Conservation (phyloP, 92 coral and sea anemone species). For the Epizoanthus rinbou region DNA sequence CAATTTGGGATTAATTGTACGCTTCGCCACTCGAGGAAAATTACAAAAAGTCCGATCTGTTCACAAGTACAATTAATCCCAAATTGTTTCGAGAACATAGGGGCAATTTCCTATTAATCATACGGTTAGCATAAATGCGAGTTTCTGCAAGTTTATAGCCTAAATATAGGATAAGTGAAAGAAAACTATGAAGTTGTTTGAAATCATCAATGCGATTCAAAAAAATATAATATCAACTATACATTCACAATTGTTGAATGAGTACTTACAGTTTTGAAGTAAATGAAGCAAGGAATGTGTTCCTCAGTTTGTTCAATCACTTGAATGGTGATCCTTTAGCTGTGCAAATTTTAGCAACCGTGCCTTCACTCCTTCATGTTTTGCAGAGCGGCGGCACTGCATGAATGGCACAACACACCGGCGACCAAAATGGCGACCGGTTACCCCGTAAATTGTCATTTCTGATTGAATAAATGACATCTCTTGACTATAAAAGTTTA, state of each 20-base stretch:
- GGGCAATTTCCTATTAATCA: background rate
- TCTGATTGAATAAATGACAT: too few species aligned
- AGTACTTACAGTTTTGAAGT: too few species aligned
- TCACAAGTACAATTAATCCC: too few species aligned
- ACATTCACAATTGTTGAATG: background rate
- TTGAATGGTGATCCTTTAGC: constrained; percentile 16
- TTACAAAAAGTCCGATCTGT: too few species aligned
- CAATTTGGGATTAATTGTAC: too few species aligned
- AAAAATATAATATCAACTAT: constrained; percentile 2
- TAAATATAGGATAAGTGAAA: constrained; percentile 9
- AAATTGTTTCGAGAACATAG: too few species aligned
- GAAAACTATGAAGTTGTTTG: constrained; percentile 12
- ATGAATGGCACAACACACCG: constrained; percentile 12
- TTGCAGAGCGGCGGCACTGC: constrained; percentile 6
- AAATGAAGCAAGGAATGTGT: too few species aligned
- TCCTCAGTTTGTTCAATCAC: constrained; percentile 1
- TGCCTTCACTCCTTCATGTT: constrained; percentile 11
- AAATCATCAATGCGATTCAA: constrained; percentile 13
- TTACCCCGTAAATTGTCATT: background rate
- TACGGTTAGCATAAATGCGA: constrained; percentile 13
- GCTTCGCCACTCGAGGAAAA: too few species aligned
- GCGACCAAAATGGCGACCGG: constrained; percentile 21
- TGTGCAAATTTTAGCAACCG: too few species aligned
- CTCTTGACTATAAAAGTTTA: too few species aligned
- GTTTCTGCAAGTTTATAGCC: constrained; percentile 13